A percentile compares a stretch with the other conserved stretches of the same genome.
phyloP scores from a whole-genome alignment of 2,888 invertebrate genomes.

The Zhuqinia jingwanae region DNA sequence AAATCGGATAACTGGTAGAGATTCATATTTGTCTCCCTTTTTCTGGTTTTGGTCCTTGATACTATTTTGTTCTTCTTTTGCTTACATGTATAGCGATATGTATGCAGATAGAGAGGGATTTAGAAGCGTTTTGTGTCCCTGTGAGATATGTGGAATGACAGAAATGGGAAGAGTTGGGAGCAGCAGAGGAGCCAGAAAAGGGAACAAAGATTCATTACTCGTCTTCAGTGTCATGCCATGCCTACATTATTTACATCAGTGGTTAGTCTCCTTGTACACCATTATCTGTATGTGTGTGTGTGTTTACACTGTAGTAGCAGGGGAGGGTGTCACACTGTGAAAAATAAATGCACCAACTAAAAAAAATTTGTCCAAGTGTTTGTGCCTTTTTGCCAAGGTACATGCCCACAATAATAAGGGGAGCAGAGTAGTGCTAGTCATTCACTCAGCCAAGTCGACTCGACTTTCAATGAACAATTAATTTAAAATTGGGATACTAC shows the following conservation, averaged over 20 bases:
- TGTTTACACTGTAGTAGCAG: too few species aligned
- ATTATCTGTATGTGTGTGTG: too few species aligned
- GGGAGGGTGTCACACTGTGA: too few species aligned
- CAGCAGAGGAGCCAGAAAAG: background rate
- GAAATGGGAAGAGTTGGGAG: too few species aligned
- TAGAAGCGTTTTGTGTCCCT: constrained; percentile 19
- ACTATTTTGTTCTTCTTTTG: background rate
- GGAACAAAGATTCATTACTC: constrained; percentile 32
- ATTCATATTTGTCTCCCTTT: too few species aligned
- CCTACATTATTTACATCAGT: background rate
- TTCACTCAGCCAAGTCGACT: background rate
- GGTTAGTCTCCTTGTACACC: too few species aligned
- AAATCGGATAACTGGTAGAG: too few species aligned
- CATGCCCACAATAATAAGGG: too few species aligned
- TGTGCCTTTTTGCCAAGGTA: too few species aligned
- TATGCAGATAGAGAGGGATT: too few species aligned
- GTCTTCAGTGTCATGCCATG: constrained; percentile 8
- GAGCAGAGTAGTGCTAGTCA: background rate
- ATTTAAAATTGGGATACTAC: constrained; percentile 23
- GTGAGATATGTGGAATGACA: background rate
- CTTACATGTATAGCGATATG: background rate
- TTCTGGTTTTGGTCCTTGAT: constrained; percentile 3
- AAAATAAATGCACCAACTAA: too few species aligned
- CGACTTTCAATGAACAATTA: constrained; percentile 5
- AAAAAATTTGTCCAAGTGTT: too few species aligned